Base-by-base conservation (phyloP, 2,113 vertebrate genomes). In the Dissostichus mawsoni region DNA sequence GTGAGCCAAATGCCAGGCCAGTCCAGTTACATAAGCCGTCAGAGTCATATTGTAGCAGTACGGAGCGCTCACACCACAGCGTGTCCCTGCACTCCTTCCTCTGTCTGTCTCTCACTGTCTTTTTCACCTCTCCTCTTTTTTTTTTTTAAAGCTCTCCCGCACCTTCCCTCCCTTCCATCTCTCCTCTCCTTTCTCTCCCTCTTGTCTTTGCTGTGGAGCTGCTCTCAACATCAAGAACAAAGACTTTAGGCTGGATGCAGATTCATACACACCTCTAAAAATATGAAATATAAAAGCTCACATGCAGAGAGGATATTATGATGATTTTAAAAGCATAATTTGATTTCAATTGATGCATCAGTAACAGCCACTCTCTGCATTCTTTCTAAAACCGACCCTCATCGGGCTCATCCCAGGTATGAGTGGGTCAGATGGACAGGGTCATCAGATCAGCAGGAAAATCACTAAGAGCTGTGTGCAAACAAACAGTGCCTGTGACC, bases 1-100 rank as follows among this genome's bases (percentile, higher is more conserved):
- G 90, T 83, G 94, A 92, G 93, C 91, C 82, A 90, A 92, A 89
- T 90, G 92, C 92, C 90, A 93, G 92, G 91, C 92, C 92, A 84
- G 89, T 82, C 87, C 90, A 84, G 84, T 96, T 95, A 95, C 92
- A 91, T 95, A 96, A 96, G 90, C 84, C 91, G 93, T 92, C 91
- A 92, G 84, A 92, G 93, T 93, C 93, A 85, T 92, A 93, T 90
- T 92, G 94, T 90, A 92, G 92, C 90, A 87, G 87, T 48, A 85
- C 81, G 80, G 92, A 89, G 90, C 81, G 59, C 90, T 89, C 89
- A 82, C 89, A 87, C 87, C 86, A 79, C 87, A 89, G 81, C 80
- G 62, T 85, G 92, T 87, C 92, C 88, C 86, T 74, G 82, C 81
- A 67, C 89, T 90, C 83, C 85, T 81, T 80, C 76, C 83, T 59